Percentiles rank a stretch among this genome's conserved stretches.
Evolutionary conservation across 2,888 invertebrate species (phyloP).

Genomic region (Idaea aversata): DNA sequence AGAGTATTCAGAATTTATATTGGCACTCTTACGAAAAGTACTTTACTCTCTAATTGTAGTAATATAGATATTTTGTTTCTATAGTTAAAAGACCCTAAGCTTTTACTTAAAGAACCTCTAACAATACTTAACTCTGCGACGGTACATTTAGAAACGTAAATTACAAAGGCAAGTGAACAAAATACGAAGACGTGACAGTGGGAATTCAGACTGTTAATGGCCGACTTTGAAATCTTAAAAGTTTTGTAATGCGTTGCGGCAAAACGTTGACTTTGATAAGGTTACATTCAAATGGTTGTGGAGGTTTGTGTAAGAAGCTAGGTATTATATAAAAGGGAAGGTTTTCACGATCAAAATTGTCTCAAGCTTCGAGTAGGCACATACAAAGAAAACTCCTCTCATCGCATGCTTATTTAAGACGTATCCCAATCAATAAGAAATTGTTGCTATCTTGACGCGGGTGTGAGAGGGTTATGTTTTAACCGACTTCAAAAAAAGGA

Average conservation of each 20-base stretch:
- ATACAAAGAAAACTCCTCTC: too few species aligned
- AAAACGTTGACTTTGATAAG: neutral
- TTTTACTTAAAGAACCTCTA: slow-evolving; percentile 22
- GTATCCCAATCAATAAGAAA: too few species aligned
- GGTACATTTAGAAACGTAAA: slow-evolving; percentile 30
- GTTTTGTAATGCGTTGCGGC: neutral
- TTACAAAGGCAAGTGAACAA: slow-evolving; percentile 27
- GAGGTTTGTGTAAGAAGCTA: neutral
- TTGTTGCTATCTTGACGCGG: too few species aligned
- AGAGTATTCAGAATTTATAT: too few species aligned
- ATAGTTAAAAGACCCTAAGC: slow-evolving; percentile 1
- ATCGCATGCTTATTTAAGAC: too few species aligned
- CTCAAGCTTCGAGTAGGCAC: too few species aligned
- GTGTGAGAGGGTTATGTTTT: too few species aligned
- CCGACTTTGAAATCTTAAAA: neutral
- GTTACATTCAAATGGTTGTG: neutral
- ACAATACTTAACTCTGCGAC: slow-evolving; percentile 24
- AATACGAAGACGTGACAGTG: slow-evolving; percentile 21
- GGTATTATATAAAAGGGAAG: too few species aligned
- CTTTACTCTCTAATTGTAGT: neutral
- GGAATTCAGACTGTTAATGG: slow-evolving; percentile 13
- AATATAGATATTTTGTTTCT: neutral
- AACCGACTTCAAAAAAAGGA: too few species aligned
- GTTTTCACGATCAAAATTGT: too few species aligned
- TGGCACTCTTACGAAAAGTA: too few species aligned